phyloP scores from a whole-genome alignment of 2,113 vertebrate genomes.

The Zosterops hypoxanthus region DNA sequence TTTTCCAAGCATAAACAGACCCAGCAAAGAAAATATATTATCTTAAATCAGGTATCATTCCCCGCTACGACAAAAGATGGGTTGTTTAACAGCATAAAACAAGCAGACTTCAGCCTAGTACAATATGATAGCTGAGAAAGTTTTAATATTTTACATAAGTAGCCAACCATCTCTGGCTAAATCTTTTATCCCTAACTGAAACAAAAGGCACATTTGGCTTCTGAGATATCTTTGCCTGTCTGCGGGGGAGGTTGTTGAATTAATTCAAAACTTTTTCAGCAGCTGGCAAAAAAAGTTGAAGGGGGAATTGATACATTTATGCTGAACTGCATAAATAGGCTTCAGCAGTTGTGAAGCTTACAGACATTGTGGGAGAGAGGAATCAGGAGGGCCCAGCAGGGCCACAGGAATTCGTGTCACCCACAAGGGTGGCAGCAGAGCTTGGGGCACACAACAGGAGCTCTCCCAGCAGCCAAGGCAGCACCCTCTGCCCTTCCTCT shows the following conservation, averaged over 20 bases:
- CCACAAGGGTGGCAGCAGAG: rapidly evolving
- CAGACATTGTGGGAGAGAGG: neutral
- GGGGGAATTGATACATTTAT: neutral
- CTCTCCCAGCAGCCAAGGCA: neutral
- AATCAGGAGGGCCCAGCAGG: neutral
- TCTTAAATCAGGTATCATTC: slow-evolving; percentile 26
- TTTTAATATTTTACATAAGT: neutral
- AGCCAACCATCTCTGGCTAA: neutral
- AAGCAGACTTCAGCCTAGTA: neutral
- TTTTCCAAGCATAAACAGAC: slow-evolving; percentile 56
- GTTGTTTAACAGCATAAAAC: slow-evolving; percentile 30
- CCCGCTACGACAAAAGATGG: neutral
- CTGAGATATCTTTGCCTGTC: neutral
- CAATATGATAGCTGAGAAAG: neutral
- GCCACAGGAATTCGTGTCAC: neutral
- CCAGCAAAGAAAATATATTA: slow-evolving; percentile 28
- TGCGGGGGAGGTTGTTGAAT: neutral
- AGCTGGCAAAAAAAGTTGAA: neutral
- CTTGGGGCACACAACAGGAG: neutral
- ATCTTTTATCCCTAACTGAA: neutral
- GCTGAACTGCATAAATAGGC: neutral
- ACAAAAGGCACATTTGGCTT: neutral
- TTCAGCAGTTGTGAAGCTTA: neutral
- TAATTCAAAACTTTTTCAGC: neutral
- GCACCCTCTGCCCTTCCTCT: no score